Base-by-base conservation (phyloP, 2,113 vertebrate genomes). In the Verasper variegatus region DNA sequence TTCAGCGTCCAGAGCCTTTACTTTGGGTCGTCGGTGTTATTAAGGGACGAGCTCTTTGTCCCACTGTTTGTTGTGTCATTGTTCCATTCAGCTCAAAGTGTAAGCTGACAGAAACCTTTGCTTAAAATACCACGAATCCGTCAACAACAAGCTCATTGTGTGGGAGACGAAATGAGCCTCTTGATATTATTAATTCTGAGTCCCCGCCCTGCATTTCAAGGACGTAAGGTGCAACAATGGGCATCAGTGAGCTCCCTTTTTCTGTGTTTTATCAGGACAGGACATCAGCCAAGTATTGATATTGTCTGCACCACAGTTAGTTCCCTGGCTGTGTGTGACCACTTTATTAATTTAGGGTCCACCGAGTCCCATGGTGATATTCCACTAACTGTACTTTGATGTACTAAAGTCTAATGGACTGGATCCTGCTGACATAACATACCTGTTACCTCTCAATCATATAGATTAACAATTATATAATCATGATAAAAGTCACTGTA, bases 221-320 rank as follows among this genome's bases (percentile, higher is more conserved):
- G 86, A 89, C 87, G 71, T 74, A 79, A 89, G 74, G 89, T 86
- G 81, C 81, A 92, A 92, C 90, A 93, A 91, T 94, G 85, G 90
- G 67, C 83, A 91, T 75, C 56, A n/a, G n/a, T 52, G 10, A 56
- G 55, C 72, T 81, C 47, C 47, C 47, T 49, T 78, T 83, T 80
- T 64, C n/a, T 56, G 23, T 37, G 11, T 23, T 73, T 84, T 82
- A 91, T 92, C 89, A 76, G 70, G 63, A 37, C 67, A 78, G 89
- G 88, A 85, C 85, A 91, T 88, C 80, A 74, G 80, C 79, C 90
- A 89, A 64, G 49, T 82, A 90, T 87, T 86, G 80, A 80, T 89
- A 87, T 62, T 68, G 68, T 86, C 81, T 89, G 63, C 78, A 68
- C 57, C 80, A 11, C 49, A 23, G 73, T 78, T 84, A 77, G 58